A percentile compares a stretch with the other conserved stretches of the same genome.
phyloP scores from a whole-genome alignment of 2,113 vertebrate genomes.

The Hemicordylus capensis region DNA sequence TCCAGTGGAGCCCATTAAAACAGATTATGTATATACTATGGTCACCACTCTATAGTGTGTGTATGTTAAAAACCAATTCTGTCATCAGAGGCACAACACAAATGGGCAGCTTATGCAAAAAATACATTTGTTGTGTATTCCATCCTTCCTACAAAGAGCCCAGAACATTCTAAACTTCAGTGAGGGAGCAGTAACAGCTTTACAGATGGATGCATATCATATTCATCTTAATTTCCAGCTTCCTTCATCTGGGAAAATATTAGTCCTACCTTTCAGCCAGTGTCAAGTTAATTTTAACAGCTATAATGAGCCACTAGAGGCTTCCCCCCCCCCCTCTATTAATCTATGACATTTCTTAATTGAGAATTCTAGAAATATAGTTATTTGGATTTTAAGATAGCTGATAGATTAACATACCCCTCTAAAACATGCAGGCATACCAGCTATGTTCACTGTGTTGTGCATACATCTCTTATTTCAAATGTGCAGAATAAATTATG shows the following conservation, averaged over 20 bases:
- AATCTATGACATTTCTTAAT: constrained; percentile 3
- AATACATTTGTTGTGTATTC: not conserved
- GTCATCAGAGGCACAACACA: not conserved
- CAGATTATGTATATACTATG: not conserved
- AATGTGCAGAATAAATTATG: constrained; percentile 26
- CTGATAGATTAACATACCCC: not conserved
- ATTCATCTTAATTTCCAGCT: not conserved
- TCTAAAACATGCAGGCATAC: constrained; percentile 48
- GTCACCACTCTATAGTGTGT: not conserved
- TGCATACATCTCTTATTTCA: not conserved
- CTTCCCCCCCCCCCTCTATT: not conserved
- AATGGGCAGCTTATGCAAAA: too few species aligned
- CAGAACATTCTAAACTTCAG: not conserved
- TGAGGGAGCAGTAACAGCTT: not conserved
- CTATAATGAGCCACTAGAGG: constrained; percentile 8
- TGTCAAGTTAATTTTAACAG: not conserved
- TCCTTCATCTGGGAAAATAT: not conserved
- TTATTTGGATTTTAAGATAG: not conserved
- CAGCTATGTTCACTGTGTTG: constrained; percentile 9
- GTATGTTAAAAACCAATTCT: not conserved
- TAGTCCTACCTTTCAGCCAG: not conserved
- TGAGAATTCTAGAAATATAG: constrained; percentile 26
- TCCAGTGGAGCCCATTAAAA: not conserved
- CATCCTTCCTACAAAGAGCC: not conserved
- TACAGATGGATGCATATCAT: not conserved